Evolutionary conservation across 2,113 vertebrate genomes (phyloP), one percentile per base, ranked within the genome.

Genomic region (Ancistrus triradiatus): DNA sequence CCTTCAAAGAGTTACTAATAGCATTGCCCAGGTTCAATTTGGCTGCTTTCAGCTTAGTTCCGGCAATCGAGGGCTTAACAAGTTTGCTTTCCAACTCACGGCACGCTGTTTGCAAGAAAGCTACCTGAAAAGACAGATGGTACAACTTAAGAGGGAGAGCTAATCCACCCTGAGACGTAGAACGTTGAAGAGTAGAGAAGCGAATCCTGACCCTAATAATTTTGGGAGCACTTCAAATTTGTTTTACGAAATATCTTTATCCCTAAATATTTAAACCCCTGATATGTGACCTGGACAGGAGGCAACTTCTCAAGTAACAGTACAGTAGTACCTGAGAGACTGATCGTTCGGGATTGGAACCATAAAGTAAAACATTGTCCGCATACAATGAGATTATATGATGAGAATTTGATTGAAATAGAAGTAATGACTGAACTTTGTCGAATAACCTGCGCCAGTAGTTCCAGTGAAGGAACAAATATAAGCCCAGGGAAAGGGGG

Each of bases 401-500:
- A n/a, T n/a, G n/a, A n/a, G n/a, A n/a, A n/a, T n/a, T n/a, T n/a
- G n/a, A n/a, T n/a, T n/a, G n/a, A n/a, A n/a, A n/a, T n/a, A n/a
- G n/a, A n/a, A n/a, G n/a, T n/a, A n/a, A n/a, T n/a, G n/a, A 52
- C 28, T n/a, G n/a, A n/a, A n/a, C n/a, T n/a, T n/a, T n/a, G n/a
- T n/a, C n/a, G n/a, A n/a, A n/a, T n/a, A n/a, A 42, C 59, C 6
- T 43, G 69, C 1, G 63, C 63, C 7, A 66, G 24, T 7, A 22
- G 63, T 40, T 70, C 46, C 14, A 65, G 17, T 2, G 55, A 65
- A 14, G 52, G 10, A 46, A 15, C 47, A 61, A 72, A 72, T 7
- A 66, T n/a, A n/a, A 28, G 33, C 46, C 17, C 15, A 56, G 63
- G 24, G 62, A 71, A 7, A 66, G 17, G 3, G 55, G 63, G 31